phyloP scores from a whole-genome alignment of 2,113 vertebrate genomes.

The Galbula dea region DNA sequence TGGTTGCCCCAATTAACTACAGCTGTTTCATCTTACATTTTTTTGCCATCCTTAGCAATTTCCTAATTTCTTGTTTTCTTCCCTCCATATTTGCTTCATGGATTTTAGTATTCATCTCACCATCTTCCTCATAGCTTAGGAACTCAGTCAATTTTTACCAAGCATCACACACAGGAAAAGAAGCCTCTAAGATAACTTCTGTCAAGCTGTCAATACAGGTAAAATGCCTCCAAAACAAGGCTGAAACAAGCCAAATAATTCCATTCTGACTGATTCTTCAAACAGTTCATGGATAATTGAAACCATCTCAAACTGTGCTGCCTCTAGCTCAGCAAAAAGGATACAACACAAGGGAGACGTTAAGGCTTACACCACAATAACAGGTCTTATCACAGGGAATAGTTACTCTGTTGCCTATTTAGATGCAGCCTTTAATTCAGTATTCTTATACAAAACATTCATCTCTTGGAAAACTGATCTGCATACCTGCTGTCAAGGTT shows the following conservation, averaged over 20 bases:
- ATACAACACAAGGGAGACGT: not conserved
- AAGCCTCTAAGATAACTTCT: not conserved
- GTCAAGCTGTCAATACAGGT: not conserved
- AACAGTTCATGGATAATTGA: not conserved
- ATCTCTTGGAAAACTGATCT: not conserved
- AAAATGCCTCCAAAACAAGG: not conserved
- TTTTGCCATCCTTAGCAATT: not conserved
- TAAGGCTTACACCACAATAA: not conserved
- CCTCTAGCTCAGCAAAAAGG: not conserved
- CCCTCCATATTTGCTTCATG: not conserved
- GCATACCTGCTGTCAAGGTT: slow-evolving; percentile 80
- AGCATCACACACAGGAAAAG: not conserved
- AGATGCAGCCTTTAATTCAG: not conserved
- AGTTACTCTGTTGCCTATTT: not conserved
- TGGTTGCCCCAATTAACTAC: not conserved
- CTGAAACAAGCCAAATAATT: not conserved
- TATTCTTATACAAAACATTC: not conserved
- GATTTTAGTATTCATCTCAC: not conserved
- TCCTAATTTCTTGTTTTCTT: not conserved
- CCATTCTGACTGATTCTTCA: not conserved
- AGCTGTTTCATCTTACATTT: not conserved
- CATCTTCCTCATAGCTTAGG: not conserved
- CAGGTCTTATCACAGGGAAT: not conserved
- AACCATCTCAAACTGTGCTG: not conserved
- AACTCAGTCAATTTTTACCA: not conserved